Base-by-base conservation (phyloP, 1,140 invertebrate species). In the Bombus pascuorum region DNA sequence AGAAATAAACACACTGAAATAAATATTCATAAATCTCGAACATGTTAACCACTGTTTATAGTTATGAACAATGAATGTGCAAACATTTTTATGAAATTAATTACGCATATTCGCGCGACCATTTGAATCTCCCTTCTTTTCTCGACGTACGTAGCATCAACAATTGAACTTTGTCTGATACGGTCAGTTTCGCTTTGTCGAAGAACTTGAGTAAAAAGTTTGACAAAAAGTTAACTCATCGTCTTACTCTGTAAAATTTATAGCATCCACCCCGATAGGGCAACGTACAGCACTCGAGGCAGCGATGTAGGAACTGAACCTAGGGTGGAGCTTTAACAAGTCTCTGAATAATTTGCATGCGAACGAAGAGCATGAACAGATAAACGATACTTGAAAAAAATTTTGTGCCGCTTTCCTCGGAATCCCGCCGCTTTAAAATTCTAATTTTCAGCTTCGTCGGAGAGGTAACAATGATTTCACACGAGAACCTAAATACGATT, bases 291-390 rank as follows among this genome's bases (percentile, higher is more conserved):
- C 13, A n/a, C 28, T n/a, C 34, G 34, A 22, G 44, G 4, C 13
- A 62, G 15, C 13, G 70, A 39, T 15, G 42, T n/a, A 47, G 66
- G 73, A 79, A 53, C 22, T 3, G 42, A 8, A 3, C 18, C 22
- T 22, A 15, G 3, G 25, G 10, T 13, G 13, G 0, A 44, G 39
- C 12, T 39, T 72, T 39, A 66, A 82, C 57, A 34, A 75, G 53
- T 75, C 28, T 47, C 42, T 65, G 81, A 65, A 75, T 82, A 75
- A 75, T 82, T 75, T 65, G 57, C 57, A 75, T 47, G n/a, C n/a
- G 18, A 53, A 68, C 72, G 71, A 47, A 22, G 47, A 42, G 22
- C 42, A 2, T 39, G 44, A 42, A 68, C 25, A 25, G 72, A 76
- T 68, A 68, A 76, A 53, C 25, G 28, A 53, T 66, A 44, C 42